Conservation (phyloP, 2,888 invertebrate species). For the Erebia epiphron region DNA sequence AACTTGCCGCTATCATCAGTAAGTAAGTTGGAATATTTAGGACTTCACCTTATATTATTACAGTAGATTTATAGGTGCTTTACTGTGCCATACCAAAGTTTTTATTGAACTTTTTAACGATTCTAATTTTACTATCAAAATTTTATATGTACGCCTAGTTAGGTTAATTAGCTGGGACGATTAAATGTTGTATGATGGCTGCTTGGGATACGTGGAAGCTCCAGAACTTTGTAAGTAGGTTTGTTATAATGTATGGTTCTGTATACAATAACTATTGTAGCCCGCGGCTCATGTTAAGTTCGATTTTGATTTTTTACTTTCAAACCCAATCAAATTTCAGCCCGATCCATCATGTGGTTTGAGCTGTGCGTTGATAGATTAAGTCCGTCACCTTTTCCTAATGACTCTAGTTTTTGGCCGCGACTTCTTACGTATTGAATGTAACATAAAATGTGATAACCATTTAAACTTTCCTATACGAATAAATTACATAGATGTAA, state of each 20-base stretch:
- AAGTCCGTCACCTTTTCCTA: too few relatives aligned
- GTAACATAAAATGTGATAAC: too few relatives aligned
- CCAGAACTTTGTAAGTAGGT: slow-evolving; percentile 3
- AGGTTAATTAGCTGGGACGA: slow-evolving; percentile 71
- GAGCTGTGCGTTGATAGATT: too few relatives aligned
- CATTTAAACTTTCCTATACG: too few relatives aligned
- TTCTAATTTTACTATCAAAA: slow-evolving; percentile 59
- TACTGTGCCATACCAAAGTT: slow-evolving; percentile 50
- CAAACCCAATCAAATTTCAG: too few relatives aligned
- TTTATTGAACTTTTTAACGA: slow-evolving; percentile 72
- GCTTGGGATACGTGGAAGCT: slow-evolving; percentile 22
- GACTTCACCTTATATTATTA: slow-evolving; percentile 51
- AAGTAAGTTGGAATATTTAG: slow-evolving; percentile 23
- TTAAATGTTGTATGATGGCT: slow-evolving; percentile 53
- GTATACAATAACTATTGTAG: slow-evolving; percentile 21
- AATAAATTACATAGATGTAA: too few relatives aligned
- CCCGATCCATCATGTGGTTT: too few relatives aligned
- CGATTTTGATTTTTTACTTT: too few relatives aligned
- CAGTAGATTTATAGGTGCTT: slow-evolving; percentile 64
- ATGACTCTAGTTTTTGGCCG: too few relatives aligned
- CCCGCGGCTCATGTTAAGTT: too few relatives aligned
- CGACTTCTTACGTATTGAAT: too few relatives aligned
- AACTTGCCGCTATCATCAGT: slow-evolving; percentile 36
- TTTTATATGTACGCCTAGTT: slow-evolving; percentile 59
- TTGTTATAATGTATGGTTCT: slow-evolving; percentile 26